A percentile compares a stretch with the other conserved stretches of the same genome.
These are phyloP conservation scores for Eretmochelys imbricata DNA, from an alignment of 2,113 vertebrate species.

Conservation along the genomic window DNA sequence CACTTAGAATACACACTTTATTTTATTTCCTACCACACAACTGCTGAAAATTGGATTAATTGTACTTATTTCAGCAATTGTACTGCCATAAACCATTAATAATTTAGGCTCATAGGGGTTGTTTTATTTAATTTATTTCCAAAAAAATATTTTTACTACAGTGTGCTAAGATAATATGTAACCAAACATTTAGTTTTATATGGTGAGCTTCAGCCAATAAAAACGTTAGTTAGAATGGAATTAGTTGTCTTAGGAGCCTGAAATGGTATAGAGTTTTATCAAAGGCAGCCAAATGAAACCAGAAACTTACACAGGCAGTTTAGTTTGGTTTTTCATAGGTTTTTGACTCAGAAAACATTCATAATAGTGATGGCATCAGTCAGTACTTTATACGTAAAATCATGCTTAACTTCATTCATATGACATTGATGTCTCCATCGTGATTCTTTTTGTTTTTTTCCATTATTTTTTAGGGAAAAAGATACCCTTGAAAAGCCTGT, in stretches of 20 bases:
- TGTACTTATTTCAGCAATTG: slow-evolving; percentile 18
- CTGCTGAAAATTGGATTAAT: slow-evolving; percentile 50
- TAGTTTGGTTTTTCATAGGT: neutral
- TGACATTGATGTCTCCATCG: neutral
- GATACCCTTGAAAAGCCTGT: neutral
- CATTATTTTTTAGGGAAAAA: neutral
- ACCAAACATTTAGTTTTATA: slow-evolving; percentile 33
- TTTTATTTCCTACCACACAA: neutral
- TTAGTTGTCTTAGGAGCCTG: neutral
- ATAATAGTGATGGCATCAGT: neutral
- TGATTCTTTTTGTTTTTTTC: neutral
- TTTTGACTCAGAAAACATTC: neutral
- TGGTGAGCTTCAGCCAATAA: slow-evolving; percentile 14
- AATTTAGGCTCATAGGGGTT: slow-evolving; percentile 26
- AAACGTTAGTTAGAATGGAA: slow-evolving; percentile 14
- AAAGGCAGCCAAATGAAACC: neutral
- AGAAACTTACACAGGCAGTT: neutral
- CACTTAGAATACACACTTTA: slow-evolving; percentile 41
- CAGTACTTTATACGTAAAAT: neutral
- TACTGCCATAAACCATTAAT: slow-evolving; percentile 3
- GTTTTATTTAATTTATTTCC: slow-evolving; percentile 42
- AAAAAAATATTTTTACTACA: slow-evolving; percentile 29
- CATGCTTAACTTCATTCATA: neutral
- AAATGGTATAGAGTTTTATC: neutral
- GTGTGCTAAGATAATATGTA: slow-evolving; percentile 21